Conservation (phyloP, 1,140 invertebrate species). For the Drosophila sp. region DNA sequence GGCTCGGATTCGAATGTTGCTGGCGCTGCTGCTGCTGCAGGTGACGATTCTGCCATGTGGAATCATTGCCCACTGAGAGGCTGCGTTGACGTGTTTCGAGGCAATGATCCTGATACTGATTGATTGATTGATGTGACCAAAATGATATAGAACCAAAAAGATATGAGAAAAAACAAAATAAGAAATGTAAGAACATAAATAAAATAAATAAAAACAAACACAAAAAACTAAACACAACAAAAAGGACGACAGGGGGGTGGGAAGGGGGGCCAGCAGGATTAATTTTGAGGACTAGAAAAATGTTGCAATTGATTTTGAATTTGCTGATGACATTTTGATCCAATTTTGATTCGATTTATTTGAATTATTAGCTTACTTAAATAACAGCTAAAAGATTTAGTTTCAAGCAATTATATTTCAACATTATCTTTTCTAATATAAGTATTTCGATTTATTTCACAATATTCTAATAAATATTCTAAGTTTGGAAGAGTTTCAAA, state of each 20-base stretch:
- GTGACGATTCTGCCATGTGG: constrained; percentile 73
- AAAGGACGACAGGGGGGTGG: background rate
- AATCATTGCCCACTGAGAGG: constrained; percentile 81
- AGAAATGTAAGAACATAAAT: constrained; percentile 33
- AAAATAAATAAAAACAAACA: constrained; percentile 25
- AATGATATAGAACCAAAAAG: constrained; percentile 59
- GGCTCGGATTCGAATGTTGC: constrained; percentile 44
- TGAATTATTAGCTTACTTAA: too few relatives aligned
- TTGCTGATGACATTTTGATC: too few relatives aligned
- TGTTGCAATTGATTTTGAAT: background rate
- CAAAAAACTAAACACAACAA: background rate
- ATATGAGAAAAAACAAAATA: constrained; percentile 54
- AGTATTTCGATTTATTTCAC: too few relatives aligned
- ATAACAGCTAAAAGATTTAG: too few relatives aligned
- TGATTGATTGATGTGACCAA: constrained; percentile 47
- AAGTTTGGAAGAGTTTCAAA: too few relatives aligned
- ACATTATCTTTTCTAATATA: too few relatives aligned
- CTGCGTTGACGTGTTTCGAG: constrained; percentile 77
- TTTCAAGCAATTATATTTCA: too few relatives aligned
- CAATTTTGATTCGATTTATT: too few relatives aligned
- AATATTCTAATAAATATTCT: too few relatives aligned
- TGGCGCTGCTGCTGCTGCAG: constrained; percentile 50
- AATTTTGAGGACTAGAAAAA: background rate
- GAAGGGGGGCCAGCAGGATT: background rate
- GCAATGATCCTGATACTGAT: constrained; percentile 80